These are phyloP conservation scores for Drosophila macrospina DNA, from an alignment of 2,888 invertebrate genomes.

Conservation along the genomic window DNA sequence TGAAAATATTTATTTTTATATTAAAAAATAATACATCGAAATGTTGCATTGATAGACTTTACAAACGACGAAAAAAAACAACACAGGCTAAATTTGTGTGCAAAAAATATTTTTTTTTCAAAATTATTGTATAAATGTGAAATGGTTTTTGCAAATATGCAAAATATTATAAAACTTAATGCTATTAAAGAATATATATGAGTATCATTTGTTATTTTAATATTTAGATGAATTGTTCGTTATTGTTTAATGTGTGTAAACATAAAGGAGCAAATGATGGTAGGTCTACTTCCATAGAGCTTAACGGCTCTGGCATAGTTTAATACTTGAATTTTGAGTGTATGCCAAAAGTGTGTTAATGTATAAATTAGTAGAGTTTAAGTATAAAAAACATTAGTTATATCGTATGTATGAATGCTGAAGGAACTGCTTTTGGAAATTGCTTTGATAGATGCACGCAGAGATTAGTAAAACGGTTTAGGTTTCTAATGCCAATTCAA, in stretches of 20 bases:
- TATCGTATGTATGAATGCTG: slow-evolving; percentile 27
- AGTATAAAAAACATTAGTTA: neutral
- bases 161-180: slow-evolving; percentile 49
- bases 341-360: slow-evolving; percentile 51
- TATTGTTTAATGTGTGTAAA: slow-evolving; percentile 22
- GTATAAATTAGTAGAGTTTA: slow-evolving; percentile 16
- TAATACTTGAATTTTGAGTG: slow-evolving; percentile 75
- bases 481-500: slow-evolving; percentile 40
- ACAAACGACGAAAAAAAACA: slow-evolving; percentile 24
- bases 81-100: slow-evolving; percentile 29
- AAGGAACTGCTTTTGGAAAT: slow-evolving; percentile 68
- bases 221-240: slow-evolving; percentile 43
- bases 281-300: slow-evolving; percentile 9
- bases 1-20: slow-evolving; percentile 60
- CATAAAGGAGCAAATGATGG: slow-evolving; percentile 17
- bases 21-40: slow-evolving; percentile 51
- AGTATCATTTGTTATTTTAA: slow-evolving; percentile 83
- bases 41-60: slow-evolving; percentile 36
- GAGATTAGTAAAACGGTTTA: slow-evolving; percentile 34
- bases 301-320: slow-evolving; percentile 50
- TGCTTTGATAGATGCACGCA: slow-evolving; percentile 54
- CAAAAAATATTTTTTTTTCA: slow-evolving; percentile 37
- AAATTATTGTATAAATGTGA: slow-evolving; percentile 44
- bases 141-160: slow-evolving; percentile 16
- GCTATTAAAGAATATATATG: slow-evolving; percentile 79